Percentiles rank a stretch among this genome's conserved stretches.
phyloP scores from a whole-genome alignment of 2,797 vertebrate genomes.

The Sebastes diploproa region DNA sequence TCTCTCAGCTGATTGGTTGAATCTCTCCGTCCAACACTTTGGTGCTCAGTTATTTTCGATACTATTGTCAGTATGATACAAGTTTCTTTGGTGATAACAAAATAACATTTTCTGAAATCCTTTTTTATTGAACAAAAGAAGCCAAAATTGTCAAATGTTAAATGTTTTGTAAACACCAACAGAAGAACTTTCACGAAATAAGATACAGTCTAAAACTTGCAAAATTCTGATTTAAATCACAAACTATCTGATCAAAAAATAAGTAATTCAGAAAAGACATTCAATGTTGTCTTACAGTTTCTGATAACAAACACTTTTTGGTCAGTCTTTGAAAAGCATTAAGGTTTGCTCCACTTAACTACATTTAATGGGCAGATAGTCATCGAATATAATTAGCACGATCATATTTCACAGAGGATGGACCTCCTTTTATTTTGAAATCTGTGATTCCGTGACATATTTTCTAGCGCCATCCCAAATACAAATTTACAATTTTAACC shows the following conservation, averaged over 20 bases:
- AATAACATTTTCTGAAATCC: neutral
- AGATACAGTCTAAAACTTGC: neutral
- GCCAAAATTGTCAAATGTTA: neutral
- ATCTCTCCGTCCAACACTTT: neutral
- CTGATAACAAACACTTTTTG: neutral
- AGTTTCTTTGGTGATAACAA: neutral
- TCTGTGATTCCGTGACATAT: neutral
- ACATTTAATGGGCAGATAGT: neutral
- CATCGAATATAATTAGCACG: neutral
- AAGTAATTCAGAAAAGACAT: neutral
- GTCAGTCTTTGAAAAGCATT: neutral
- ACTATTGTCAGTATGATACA: neutral
- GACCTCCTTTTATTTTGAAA: neutral
- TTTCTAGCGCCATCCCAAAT: neutral
- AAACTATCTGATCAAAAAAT: neutral
- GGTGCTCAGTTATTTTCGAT: neutral
- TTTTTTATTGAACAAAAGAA: neutral
- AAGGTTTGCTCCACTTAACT: neutral
- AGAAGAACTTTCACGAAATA: neutral
- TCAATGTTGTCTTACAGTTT: neutral
- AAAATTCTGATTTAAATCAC: accelerated
- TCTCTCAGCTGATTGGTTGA: too few relatives aligned
- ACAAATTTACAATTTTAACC: neutral
- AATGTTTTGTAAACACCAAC: neutral
- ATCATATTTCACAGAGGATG: neutral